Conservation (phyloP, 2,888 invertebrate genomes). For the Trichacis sp. region DNA sequence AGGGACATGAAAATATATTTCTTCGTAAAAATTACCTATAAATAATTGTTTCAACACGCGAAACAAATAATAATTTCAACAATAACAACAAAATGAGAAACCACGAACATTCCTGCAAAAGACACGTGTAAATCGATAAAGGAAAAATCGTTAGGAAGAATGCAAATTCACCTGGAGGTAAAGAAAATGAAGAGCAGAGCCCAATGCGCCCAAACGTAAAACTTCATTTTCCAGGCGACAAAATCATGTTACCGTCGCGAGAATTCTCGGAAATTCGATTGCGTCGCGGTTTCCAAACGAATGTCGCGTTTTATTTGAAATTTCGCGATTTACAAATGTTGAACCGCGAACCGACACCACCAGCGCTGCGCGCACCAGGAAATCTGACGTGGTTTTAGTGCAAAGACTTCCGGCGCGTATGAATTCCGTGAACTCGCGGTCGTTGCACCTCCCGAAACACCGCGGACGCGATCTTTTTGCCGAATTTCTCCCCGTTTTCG, state of each 20-base stretch:
- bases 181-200: slow-evolving; percentile 74
- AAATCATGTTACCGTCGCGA: background rate
- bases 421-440: slow-evolving; percentile 1
- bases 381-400: slow-evolving; percentile 43
- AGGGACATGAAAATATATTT: too few species aligned
- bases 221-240: slow-evolving; percentile 70
- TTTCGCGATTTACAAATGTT: background rate
- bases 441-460: background rate
- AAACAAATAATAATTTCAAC: too few species aligned
- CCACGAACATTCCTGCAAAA: too few species aligned
- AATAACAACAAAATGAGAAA: too few species aligned
- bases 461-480: slow-evolving; percentile 3
- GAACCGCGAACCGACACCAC: slow-evolving; percentile 7
- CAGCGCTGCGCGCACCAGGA: slow-evolving; percentile 12
- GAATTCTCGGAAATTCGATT: background rate
- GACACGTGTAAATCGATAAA: too few species aligned
- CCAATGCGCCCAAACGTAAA: slow-evolving; percentile 74
- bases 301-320: background rate
- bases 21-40: too few species aligned
- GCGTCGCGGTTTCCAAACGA: background rate
- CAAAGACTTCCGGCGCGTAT: slow-evolving; percentile 32
- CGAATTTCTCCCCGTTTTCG: background rate
- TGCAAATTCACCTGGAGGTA: slow-evolving; percentile 72
- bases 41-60: too few species aligned
- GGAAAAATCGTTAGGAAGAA: too few species aligned